phyloP scores from a whole-genome alignment of 2,797 vertebrate species.

The Phoebastria nigripes region DNA sequence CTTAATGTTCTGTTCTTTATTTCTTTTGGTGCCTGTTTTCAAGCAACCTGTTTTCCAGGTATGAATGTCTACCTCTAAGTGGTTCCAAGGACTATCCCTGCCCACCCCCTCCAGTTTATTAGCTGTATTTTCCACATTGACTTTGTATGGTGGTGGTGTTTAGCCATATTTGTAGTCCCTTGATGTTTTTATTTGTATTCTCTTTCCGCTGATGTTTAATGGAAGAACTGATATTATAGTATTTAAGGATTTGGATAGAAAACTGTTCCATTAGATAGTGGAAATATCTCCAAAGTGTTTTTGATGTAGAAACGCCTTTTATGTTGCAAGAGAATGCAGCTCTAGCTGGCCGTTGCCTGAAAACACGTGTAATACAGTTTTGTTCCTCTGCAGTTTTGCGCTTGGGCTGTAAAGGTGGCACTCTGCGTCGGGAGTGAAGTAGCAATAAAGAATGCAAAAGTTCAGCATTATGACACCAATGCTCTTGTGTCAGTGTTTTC shows the following conservation, averaged over 20 bases:
- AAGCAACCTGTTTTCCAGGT: neutral
- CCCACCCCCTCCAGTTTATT: neutral
- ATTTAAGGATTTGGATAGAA: neutral
- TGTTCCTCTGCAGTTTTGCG: neutral
- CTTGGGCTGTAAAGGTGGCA: neutral
- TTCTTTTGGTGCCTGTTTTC: neutral
- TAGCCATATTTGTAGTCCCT: neutral
- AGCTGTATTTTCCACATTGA: neutral
- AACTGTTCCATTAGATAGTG: neutral
- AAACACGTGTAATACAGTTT: fast-evolving
- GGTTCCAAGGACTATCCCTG: neutral
- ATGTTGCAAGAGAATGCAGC: neutral
- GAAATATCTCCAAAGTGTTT: neutral
- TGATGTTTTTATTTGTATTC: neutral
- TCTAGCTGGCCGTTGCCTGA: neutral
- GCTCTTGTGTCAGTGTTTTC: neutral
- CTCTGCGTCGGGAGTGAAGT: neutral
- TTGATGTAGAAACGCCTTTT: neutral
- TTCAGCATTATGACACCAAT: neutral
- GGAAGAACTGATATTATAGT: neutral
- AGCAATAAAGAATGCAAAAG: neutral
- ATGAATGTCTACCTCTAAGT: neutral
- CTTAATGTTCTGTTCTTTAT: neutral
- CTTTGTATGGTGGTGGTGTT: neutral
- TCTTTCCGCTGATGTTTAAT: neutral